Evolutionary conservation across 2,113 vertebrate genomes (phyloP).

Genomic region (Desmodus rotundus): DNA sequence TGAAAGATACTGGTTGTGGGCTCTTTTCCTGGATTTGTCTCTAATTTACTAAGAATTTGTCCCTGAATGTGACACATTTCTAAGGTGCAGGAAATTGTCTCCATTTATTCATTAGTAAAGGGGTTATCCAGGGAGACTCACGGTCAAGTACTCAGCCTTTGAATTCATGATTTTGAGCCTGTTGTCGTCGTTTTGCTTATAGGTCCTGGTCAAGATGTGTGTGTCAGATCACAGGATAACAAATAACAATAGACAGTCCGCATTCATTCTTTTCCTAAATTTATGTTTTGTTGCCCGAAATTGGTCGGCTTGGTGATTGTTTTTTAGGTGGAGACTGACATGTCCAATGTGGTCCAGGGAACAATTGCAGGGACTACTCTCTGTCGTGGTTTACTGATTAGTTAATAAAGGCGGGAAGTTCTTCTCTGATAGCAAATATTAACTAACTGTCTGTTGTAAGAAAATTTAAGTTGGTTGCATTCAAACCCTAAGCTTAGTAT

Average conservation of each 20-base stretch:
- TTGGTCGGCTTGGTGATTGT: background rate
- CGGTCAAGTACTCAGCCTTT: background rate
- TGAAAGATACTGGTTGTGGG: background rate
- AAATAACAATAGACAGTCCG: background rate
- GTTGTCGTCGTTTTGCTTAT: background rate
- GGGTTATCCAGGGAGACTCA: background rate
- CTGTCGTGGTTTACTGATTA: background rate
- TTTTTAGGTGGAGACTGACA: background rate
- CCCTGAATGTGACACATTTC: constrained; percentile 2
- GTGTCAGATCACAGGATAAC: background rate
- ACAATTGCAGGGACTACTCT: background rate
- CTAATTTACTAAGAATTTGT: background rate
- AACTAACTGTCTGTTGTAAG: background rate
- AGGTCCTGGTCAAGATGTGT: background rate
- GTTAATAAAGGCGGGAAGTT: background rate
- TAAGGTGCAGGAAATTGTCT: constrained; percentile 10
- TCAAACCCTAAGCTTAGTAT: background rate
- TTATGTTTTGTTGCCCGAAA: background rate
- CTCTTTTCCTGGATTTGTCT: background rate
- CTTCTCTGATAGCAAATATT: background rate
- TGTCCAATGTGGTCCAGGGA: background rate
- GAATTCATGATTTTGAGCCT: background rate
- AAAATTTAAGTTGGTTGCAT: constrained; percentile 13
- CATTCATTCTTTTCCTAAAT: background rate
- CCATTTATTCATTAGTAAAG: background rate